Percentiles rank a stretch among this genome's conserved stretches.
Evolutionary conservation across 2,113 vertebrate species (phyloP).

Genomic region (Percopsis transmontana): DNA sequence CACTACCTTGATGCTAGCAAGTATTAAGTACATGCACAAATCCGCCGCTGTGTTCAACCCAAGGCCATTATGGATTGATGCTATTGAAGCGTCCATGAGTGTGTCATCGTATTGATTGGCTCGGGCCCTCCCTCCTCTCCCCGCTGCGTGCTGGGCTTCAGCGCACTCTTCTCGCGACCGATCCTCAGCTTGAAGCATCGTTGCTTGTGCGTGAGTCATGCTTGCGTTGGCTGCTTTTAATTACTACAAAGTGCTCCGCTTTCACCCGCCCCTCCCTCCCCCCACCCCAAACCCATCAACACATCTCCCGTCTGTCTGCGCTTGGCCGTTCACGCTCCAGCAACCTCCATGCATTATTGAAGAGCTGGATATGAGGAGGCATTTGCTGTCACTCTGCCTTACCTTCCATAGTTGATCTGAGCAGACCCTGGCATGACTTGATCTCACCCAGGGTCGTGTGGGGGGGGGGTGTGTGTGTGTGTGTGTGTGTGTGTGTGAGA

Average conservation of each 20-base stretch:
- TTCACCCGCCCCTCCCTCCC: slow-evolving; percentile 10
- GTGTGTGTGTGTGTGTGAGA: neutral
- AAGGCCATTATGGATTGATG: slow-evolving; percentile 24
- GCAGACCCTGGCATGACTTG: slow-evolving; percentile 32
- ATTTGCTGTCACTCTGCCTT: slow-evolving; percentile 65
- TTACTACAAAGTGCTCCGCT: slow-evolving; percentile 71
- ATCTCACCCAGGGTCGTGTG: slow-evolving; percentile 37
- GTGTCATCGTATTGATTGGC: slow-evolving; percentile 55
- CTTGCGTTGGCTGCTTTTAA: slow-evolving; percentile 69
- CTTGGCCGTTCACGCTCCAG: slow-evolving; percentile 62
- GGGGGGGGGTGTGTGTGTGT: slow-evolving; percentile 10
- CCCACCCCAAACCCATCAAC: slow-evolving; percentile 20
- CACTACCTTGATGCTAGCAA: slow-evolving; percentile 14
- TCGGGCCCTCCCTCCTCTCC: slow-evolving; percentile 8
- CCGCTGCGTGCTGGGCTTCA: no score
- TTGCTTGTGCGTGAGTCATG: slow-evolving; percentile 54
- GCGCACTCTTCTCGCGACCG: no score
- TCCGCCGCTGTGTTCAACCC: slow-evolving; percentile 26
- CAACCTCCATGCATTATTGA: slow-evolving; percentile 78
- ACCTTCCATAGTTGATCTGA: slow-evolving; percentile 43
- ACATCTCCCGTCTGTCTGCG: slow-evolving; percentile 51
- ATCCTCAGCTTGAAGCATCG: slow-evolving; percentile 40
- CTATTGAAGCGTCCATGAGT: slow-evolving; percentile 32
- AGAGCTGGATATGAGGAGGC: slow-evolving; percentile 61
- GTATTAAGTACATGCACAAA: slow-evolving; percentile 35